phyloP scores from a whole-genome alignment of 2,113 vertebrate species.

The Genyomyrus donnyi region DNA sequence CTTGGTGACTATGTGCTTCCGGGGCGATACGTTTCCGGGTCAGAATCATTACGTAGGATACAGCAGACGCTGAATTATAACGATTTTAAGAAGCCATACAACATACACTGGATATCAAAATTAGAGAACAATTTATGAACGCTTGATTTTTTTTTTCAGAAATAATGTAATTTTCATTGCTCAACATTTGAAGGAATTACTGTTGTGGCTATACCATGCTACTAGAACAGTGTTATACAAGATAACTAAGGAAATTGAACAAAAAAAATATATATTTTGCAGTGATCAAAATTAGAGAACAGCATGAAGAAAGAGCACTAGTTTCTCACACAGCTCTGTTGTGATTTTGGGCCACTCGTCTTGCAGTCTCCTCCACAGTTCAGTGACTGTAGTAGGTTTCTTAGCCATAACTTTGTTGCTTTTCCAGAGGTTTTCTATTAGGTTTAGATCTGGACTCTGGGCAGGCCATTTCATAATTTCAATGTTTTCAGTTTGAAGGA shows the following conservation, averaged over 20 bases:
- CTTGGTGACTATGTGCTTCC: conserved; percentile 13
- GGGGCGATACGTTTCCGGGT: not conserved
- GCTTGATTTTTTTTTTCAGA: not conserved
- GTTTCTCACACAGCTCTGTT: no score
- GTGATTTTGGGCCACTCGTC: no score
- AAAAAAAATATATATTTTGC: not conserved
- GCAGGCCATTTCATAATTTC: no score
- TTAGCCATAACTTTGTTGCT: no score
- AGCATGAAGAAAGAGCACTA: no score
- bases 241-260: not conserved
- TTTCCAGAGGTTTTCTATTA: no score
- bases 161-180: not conserved
- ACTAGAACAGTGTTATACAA: not conserved
- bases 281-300: no score
- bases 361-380: no score
- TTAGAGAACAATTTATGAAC: not conserved
- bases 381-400: no score
- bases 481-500: not conserved
- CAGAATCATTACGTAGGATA: not conserved
- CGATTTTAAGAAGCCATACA: not conserved
- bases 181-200: not conserved
- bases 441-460: no score
- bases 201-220: not conserved
- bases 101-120: not conserved
- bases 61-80: not conserved